Conservation (phyloP, 2,888 invertebrate genomes). For the Drosophila testacea region DNA sequence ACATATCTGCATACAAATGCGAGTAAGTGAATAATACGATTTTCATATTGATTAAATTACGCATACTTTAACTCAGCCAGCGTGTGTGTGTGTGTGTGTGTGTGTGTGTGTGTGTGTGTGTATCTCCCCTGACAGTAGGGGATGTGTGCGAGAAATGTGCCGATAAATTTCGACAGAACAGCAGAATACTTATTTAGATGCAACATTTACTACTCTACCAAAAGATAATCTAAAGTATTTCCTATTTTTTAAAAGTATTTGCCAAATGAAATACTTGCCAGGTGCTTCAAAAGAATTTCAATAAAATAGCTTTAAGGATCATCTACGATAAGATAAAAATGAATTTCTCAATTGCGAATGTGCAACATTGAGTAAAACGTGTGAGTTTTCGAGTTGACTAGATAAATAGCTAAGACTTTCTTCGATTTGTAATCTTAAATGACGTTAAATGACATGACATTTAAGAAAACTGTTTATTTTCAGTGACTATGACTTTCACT, state of each 20-base stretch:
- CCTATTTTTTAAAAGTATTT: slow-evolving; percentile 1
- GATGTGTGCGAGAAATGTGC: slow-evolving; percentile 14
- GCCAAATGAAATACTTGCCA: not conserved
- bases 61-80: slow-evolving; percentile 22
- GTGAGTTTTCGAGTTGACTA: not conserved
- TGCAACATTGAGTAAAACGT: not conserved
- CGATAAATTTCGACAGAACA: slow-evolving; percentile 39
- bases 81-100: not conserved
- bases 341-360: not conserved
- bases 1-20: slow-evolving; percentile 42
- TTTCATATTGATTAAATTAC: slow-evolving; percentile 75
- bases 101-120: not conserved
- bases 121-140: not conserved
- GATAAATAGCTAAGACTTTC: not conserved
- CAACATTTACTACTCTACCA: not conserved
- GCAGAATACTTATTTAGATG: slow-evolving; percentile 26
- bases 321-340: not conserved
- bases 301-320: not conserved
- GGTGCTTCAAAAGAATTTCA: not conserved
- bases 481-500: too few species aligned
- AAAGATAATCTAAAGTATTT: slow-evolving; percentile 3
- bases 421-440: too few species aligned
- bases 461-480: too few species aligned
- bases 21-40: slow-evolving; percentile 69
- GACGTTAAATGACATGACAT: too few species aligned